Evolutionary conservation across 2,888 invertebrate genomes (phyloP).

Genomic region (Epistrophe grossulariae): DNA sequence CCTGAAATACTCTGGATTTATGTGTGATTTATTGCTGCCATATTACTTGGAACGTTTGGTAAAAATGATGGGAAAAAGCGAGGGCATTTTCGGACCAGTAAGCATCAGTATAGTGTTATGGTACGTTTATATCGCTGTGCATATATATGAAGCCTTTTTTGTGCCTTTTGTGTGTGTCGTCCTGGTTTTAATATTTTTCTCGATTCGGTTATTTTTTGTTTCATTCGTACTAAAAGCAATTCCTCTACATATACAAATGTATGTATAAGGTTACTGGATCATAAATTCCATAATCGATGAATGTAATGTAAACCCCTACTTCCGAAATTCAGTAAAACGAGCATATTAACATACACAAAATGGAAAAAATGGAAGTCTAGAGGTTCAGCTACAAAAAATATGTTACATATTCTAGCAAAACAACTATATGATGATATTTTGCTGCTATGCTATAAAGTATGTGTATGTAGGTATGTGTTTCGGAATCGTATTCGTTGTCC

Average conservation of each 20-base stretch:
- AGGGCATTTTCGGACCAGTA: constrained; percentile 10
- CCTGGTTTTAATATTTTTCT: constrained; percentile 3
- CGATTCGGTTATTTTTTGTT: constrained; percentile 21
- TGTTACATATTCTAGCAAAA: neutral
- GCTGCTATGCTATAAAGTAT: neutral
- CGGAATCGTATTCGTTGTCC: constrained; percentile 1
- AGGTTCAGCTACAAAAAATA: constrained; percentile 39
- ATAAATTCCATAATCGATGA: constrained; percentile 66
- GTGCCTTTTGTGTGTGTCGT: constrained; percentile 1
- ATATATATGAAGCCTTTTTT: constrained; percentile 32
- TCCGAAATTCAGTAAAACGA: constrained; percentile 30
- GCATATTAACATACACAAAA: constrained; percentile 61
- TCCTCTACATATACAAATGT: no score
- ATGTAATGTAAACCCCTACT: constrained; percentile 59
- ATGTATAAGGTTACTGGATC: constrained; percentile 50
- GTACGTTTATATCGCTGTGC: neutral
- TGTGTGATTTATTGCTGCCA: constrained; percentile 70
- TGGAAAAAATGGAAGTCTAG: constrained; percentile 42
- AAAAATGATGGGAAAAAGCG: neutral
- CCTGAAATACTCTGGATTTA: constrained; percentile 67
- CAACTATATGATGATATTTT: neutral
- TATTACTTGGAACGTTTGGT: constrained; percentile 67
- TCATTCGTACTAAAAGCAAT: constrained; percentile 11
- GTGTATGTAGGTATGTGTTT: neutral
- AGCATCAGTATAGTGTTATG: neutral